Conservation (phyloP, 1,140 invertebrate genomes). For the Heliconius eleuchia region DNA sequence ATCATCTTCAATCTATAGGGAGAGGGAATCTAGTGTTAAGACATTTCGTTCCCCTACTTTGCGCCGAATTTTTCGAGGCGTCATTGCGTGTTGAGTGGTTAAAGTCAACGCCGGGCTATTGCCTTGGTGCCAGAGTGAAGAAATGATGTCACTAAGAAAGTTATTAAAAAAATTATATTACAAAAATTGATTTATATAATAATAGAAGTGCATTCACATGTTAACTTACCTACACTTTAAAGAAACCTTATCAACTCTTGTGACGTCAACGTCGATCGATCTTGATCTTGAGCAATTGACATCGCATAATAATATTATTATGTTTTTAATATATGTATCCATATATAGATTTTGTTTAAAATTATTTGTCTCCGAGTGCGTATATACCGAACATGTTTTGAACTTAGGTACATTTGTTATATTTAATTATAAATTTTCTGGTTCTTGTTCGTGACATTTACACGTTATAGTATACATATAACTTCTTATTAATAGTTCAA, state of each 20-base stretch:
- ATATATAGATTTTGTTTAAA: conserved; percentile 4
- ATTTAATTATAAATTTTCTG: too few species aligned
- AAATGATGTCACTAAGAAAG: neutral
- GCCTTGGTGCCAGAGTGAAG: too few species aligned
- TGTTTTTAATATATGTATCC: neutral
- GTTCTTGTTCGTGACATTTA: too few species aligned
- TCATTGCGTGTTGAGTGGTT: too few species aligned
- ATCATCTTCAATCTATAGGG: too few species aligned
- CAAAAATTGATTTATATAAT: conserved; percentile 18
- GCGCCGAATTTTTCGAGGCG: too few species aligned
- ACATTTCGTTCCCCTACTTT: too few species aligned
- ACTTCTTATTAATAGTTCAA: too few species aligned
- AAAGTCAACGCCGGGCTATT: too few species aligned
- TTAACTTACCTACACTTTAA: neutral
- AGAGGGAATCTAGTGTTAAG: too few species aligned
- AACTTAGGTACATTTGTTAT: too few species aligned
- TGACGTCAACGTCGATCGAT: conserved; percentile 24
- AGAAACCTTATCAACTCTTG: conserved; percentile 21
- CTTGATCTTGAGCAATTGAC: conserved; percentile 16
- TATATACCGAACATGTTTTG: neutral
- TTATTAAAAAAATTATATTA: neutral
- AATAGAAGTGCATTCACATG: conserved; percentile 5
- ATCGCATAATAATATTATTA: conserved; percentile 3
- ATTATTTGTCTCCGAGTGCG: neutral
- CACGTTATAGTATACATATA: too few species aligned